Conservation (phyloP, 2,797 vertebrate species). For the Gobio occitaniae region DNA sequence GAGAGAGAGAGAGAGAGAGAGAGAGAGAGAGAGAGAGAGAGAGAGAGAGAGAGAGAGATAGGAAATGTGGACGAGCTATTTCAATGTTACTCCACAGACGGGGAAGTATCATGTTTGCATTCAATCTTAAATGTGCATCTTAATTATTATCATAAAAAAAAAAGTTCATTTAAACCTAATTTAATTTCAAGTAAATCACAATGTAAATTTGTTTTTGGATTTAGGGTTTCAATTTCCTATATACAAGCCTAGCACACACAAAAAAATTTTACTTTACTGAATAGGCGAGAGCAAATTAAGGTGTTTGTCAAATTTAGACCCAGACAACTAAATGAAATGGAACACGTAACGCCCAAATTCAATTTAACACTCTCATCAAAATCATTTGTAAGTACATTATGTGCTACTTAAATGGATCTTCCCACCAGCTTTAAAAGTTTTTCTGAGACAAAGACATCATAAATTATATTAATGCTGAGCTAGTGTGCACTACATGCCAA, state of each 20-base stretch:
- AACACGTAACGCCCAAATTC: conserved; percentile 20
- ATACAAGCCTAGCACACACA: background rate
- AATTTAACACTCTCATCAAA: conserved; percentile 13
- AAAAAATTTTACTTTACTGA: conserved; percentile 63
- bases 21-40: no score
- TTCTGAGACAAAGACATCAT: background rate
- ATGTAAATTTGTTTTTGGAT: conserved; percentile 15
- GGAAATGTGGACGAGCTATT: conserved; percentile 33
- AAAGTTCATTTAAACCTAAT: conserved; percentile 23
- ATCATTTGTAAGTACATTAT: conserved; percentile 3
- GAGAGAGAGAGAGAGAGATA: background rate
- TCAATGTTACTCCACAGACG: conserved; percentile 25
- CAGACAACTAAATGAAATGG: conserved; percentile 38
- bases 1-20: no score
- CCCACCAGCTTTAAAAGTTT: background rate
- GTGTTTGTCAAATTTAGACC: conserved; percentile 64
- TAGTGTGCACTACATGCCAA: background rate
- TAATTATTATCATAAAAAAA: conserved; percentile 23
- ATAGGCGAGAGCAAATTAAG: conserved; percentile 64
- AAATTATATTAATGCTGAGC: background rate
- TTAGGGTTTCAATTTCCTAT: conserved; percentile 30
- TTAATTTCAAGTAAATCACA: conserved; percentile 8
- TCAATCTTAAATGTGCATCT: conserved; percentile 5
- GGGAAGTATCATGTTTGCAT: conserved; percentile 1
- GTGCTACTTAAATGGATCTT: conserved; percentile 1